Percentiles rank a stretch among this genome's conserved stretches.
phyloP scores from a whole-genome alignment of 2,113 vertebrate genomes.

The human (Homo sapiens) region GRCh38 chr13:100705001-100705500 shows the following conservation, averaged over 20 bases:
- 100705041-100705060: background rate
- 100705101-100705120: background rate
- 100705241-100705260: background rate
- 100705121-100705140: background rate
- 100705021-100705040: background rate
- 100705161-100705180: background rate
- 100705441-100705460: background rate
- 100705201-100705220: background rate
- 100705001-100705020: background rate
- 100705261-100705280: background rate
- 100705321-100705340: background rate
- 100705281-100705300: background rate
- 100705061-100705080: background rate
- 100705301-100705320: background rate
- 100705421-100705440: background rate
- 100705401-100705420: background rate
- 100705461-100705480: background rate
- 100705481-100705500: background rate
- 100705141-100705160: background rate
- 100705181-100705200: background rate
- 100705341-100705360: background rate
- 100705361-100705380: background rate
- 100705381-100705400: background rate
- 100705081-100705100: background rate
- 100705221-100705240: background rate